Evolutionary conservation across 2,888 invertebrate species (phyloP), one percentile per base, ranked within the genome.

Genomic region (Pheosia gnoma): DNA sequence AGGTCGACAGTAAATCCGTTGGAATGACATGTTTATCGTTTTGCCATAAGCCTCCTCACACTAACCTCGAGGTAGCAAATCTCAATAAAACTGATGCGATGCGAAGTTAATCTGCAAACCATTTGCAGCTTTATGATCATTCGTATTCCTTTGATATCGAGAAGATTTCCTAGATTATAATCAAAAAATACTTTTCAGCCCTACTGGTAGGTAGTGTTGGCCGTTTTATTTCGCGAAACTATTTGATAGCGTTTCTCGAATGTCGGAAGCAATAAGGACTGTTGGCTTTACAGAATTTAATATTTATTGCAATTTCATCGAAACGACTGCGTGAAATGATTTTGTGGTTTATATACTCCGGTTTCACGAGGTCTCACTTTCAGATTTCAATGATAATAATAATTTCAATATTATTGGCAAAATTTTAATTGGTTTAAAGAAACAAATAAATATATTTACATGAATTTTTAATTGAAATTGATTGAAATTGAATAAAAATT

Each of bases 81-180:
- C 65, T 78, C 81, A 75, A 83, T 85, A 84, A 87, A 85, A 83
- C 65, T 83, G 83, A 86, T 83, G 81, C 84, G 82, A 84, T 80
- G 69, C 75, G 75, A 80, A 79, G 78, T 56, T 10, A 56, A n/a
- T 56, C 9, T 41, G 56, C 56, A 41, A 41, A 41, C 37, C 2
- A 51, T 49, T 53, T 39, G n/a, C 56, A 8, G 41, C 56, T 53
- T 53, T 53, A 53, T 53, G 53, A 53, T 53, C 13, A 56, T 41
- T 8, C 54, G 6, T 41, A 56, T 41, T 54, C 11, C 37, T 38
- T 54, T 54, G 25, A 38, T 6, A 11, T 54, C 11, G 10, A n/a
- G 41, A 6, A 41, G 56, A 41, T 56, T 37, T 41, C 56, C 7
- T 56, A 41, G 56, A 56, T 56, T 56, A 41, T 41, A 56, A 56